Evolutionary conservation across 1,140 invertebrate species (phyloP).

Genomic region (Apis cerana): DNA sequence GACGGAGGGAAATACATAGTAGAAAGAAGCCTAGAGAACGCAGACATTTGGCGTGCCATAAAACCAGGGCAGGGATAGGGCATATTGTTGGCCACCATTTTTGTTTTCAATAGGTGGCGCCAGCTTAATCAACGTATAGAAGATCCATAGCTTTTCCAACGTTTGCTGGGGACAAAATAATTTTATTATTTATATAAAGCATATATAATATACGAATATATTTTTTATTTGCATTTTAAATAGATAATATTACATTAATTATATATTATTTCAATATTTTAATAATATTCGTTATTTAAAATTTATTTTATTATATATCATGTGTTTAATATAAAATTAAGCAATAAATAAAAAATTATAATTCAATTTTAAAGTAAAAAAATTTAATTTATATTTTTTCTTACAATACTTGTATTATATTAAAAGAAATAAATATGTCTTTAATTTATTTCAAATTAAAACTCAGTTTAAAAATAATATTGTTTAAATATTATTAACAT

Average conservation of each 20-base stretch:
- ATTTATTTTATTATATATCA: not conserved
- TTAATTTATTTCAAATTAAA: not conserved
- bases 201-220: not conserved
- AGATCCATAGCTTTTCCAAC: constrained; percentile 28
- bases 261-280: not conserved
- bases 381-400: not conserved
- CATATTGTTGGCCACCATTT: constrained; percentile 79
- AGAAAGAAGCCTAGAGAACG: constrained; percentile 73
- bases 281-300: not conserved
- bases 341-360: not conserved
- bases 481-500: not conserved
- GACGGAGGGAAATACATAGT: constrained; percentile 74
- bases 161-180: constrained; percentile 18
- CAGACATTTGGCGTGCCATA: constrained; percentile 78
- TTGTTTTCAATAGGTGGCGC: constrained; percentile 79
- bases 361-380: not conserved
- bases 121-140: constrained; percentile 35
- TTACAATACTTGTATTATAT: too few species aligned
- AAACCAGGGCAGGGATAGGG: constrained; percentile 76
- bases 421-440: not conserved
- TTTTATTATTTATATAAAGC: constrained; percentile 20
- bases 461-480: not conserved
- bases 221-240: not conserved
- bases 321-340: not conserved
- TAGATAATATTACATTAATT: too few species aligned